Conservation (phyloP, 1,140 invertebrate genomes). For the Brachionus plicatilis region DNA sequence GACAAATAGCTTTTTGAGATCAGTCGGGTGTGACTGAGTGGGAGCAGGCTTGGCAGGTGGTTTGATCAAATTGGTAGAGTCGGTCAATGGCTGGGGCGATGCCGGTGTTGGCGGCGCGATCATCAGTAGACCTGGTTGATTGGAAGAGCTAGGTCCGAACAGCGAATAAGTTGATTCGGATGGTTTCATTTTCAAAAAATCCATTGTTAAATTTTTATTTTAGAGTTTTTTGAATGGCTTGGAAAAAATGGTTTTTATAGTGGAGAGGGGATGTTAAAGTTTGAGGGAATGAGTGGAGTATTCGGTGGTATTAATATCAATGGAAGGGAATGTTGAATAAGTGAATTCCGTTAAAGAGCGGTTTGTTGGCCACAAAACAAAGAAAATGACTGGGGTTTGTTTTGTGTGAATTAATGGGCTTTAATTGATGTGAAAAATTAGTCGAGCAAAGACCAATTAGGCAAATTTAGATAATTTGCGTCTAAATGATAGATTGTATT, state of each 20-base stretch:
- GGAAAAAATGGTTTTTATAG: not conserved
- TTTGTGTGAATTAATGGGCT: not conserved
- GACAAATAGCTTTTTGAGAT: slow-evolving; percentile 22
- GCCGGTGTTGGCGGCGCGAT: not conserved
- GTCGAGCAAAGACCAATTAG: slow-evolving; percentile 13
- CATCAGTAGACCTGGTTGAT: not conserved
- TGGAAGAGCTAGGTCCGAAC: not conserved
- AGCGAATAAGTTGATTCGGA: not conserved
- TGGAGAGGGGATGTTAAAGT: not conserved
- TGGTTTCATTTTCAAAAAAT: not conserved
- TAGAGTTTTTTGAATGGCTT: not conserved
- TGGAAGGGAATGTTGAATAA: not conserved
- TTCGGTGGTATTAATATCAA: not conserved
- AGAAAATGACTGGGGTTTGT: not conserved
- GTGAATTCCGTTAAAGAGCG: not conserved
- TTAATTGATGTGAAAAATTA: not conserved
- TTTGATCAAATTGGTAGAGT: slow-evolving; percentile 4
- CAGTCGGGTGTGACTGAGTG: not conserved
- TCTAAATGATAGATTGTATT: not conserved
- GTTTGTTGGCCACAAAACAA: not conserved
- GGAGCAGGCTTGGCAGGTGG: not conserved
- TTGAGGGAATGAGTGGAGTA: not conserved
- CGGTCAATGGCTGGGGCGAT: not conserved
- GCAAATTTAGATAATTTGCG: not conserved
- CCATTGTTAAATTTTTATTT: not conserved